phyloP scores from a whole-genome alignment of 2,797 vertebrate species.

The Phoebastria nigripes region DNA sequence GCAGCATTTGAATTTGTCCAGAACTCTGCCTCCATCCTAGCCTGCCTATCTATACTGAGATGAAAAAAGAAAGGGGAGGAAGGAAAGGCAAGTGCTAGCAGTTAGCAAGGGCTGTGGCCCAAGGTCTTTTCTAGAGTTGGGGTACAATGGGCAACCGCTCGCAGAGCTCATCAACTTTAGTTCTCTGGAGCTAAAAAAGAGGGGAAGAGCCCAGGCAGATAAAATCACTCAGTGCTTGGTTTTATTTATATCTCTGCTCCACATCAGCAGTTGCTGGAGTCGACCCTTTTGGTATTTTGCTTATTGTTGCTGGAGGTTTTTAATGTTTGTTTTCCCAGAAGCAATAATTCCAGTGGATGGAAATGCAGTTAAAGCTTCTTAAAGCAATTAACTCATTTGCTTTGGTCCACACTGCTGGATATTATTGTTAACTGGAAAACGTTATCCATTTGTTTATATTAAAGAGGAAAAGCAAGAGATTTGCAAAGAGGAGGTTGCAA shows the following conservation, averaged over 20 bases:
- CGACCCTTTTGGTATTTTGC: not conserved
- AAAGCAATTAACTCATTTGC: slow-evolving; percentile 14
- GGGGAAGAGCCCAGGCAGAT: not conserved
- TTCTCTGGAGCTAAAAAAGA: not conserved
- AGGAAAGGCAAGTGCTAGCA: not conserved
- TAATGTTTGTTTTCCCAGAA: not conserved
- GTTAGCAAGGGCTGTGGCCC: not conserved
- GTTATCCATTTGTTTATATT: not conserved
- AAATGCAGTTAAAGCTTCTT: not conserved
- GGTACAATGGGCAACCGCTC: not conserved
- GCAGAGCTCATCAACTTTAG: not conserved
- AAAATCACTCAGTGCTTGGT: not conserved
- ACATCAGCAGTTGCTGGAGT: not conserved
- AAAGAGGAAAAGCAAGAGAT: not conserved
- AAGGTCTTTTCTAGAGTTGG: not conserved
- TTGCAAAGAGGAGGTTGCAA: not conserved
- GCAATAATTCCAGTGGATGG: not conserved
- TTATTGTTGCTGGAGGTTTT: not conserved
- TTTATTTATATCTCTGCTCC: not conserved
- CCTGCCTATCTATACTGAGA: not conserved
- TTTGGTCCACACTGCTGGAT: not conserved
- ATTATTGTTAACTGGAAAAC: not conserved
- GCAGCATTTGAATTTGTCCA: not conserved
- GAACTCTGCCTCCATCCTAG: not conserved
- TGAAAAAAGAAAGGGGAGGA: not conserved